phyloP scores from a whole-genome alignment of 2,797 vertebrate genomes.

The Allobates femoralis region DNA sequence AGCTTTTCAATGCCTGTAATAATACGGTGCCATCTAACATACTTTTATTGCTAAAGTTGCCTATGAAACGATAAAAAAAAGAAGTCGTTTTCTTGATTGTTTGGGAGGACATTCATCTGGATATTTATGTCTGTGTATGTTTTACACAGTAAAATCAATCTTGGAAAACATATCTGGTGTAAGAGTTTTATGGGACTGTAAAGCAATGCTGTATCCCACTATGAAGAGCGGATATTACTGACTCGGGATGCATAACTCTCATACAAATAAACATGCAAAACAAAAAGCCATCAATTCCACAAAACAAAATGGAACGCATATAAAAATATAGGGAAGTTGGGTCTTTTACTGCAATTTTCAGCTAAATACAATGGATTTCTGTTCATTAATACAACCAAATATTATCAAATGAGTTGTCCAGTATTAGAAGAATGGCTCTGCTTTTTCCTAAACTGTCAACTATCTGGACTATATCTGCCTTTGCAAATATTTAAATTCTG shows the following conservation, averaged over 20 bases:
- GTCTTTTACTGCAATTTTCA: neutral
- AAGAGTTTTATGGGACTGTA: constrained; percentile 53
- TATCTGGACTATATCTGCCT: no score
- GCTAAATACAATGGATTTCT: neutral
- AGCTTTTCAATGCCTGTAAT: constrained; percentile 53
- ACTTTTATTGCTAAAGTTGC: constrained; percentile 55
- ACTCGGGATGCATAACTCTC: constrained; percentile 29
- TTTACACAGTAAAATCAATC: constrained; percentile 59
- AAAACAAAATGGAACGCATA: neutral
- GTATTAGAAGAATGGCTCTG: no score
- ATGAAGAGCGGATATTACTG: constrained; percentile 46
- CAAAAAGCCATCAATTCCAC: neutral
- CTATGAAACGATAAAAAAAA: constrained; percentile 45
- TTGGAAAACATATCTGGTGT: constrained; percentile 47
- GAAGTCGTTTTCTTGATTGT: constrained; percentile 46
- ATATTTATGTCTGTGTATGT: constrained; percentile 51
- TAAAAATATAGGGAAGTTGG: neutral
- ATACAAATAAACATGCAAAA: constrained; percentile 46
- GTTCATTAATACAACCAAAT: no score
- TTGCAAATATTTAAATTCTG: no score
- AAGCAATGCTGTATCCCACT: constrained; percentile 47
- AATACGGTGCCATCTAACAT: constrained; percentile 52
- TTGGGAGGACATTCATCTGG: constrained; percentile 39
- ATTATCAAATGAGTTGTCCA: no score
- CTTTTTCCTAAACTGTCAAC: no score